Base-by-base conservation (phyloP, 2,797 vertebrate genomes). In the Ateles fusciceps region DNA sequence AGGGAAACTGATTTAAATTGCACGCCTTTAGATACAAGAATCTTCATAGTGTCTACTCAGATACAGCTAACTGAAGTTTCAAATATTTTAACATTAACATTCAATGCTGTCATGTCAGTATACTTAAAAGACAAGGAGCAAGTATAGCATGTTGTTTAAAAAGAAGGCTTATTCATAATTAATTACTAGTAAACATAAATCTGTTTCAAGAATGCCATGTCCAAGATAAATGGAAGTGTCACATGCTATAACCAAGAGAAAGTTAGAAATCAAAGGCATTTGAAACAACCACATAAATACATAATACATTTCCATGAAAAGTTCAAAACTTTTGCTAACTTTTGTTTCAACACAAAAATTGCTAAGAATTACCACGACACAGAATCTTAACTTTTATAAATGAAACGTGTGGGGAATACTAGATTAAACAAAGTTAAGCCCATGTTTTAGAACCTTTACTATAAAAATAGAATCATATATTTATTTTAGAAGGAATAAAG, bases 111-210 rank as follows among this genome's bases (percentile, higher is more conserved):
- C 75, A 74, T 83, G 21, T 68, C 89, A 42, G 71, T 91, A 6
- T 24, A 44, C 42, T 91, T 74, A 39, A 93, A 89, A 95, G 46
- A 83, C 6, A 71, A 71, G 26, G 8, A 86, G 30, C 5, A 75
- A 75, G 87, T 30, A 72, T 30, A 84, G 22, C 9, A 68, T 42
- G 11, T 2, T 94, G 26, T 52, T 89, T 61, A 94, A 75, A 85
- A 96, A 3, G 76, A 36, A 92, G 7, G 5, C 42, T 78, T 64
- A 78, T 2, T 85, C 24, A 78, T 36, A 89, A 78, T 75, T 80
- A 93, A 88, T 81, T 94, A 91, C 92, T 48, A 83, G 57, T 52
- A 95, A 89, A 74, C 28, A 74, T 59, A 85, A 95, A 75, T 91
- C 21, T 6, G 26, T 64, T 95, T 92, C 30, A 91, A 86, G 44